Base-by-base conservation (phyloP, 1,140 invertebrate genomes). In the Diachasmimorpha longicaudata region DNA sequence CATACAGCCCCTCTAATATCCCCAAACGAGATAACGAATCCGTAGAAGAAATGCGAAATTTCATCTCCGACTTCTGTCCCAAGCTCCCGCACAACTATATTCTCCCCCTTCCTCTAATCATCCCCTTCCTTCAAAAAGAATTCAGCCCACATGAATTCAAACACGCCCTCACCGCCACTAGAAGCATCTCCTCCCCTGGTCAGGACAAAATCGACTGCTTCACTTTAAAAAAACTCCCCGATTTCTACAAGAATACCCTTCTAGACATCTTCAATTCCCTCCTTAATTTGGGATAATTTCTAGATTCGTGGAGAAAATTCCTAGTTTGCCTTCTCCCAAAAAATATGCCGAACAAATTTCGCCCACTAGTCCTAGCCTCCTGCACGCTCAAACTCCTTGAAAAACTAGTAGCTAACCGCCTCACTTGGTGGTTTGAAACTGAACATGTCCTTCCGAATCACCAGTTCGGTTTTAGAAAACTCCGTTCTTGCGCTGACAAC, bases 321-420 rank as follows among this genome's bases (percentile, higher is more conserved):
- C 46, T 48, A 16, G n/a, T 48, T 14, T 48, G 6, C n/a, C 5
- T 48, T 14, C 46, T 48, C 13, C 13, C 13, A 14, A 48, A 48
- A 48, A 11, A 11, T 16, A 9, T 14, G 5, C 46, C 46, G n/a
- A 48, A 48, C 14, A 48, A 48, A 48, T 48, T 48, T 16, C 46
- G 46, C 46, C 46, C 46, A 14, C 6, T 48, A 48, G 46, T n/a
- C n/a, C n/a, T n/a, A n/a, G n/a, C n/a, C n/a, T 14, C 46, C 46
- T 48, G 46, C n/a, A 14, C n/a, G 11, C 5, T 48, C 10, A 48
- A 48, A 48, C 46, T 48, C 10, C n/a, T 48, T 31, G 78, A 82
- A 75, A 78, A 72, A 76, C 44, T 81, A 36, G 42, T 80, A 14
- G 70, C 75, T 8, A 75, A 48, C 46, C 10, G 46, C 10, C 46